Evolutionary conservation across 2,888 invertebrate species (phyloP).

Genomic region (Drosophila conformis): DNA sequence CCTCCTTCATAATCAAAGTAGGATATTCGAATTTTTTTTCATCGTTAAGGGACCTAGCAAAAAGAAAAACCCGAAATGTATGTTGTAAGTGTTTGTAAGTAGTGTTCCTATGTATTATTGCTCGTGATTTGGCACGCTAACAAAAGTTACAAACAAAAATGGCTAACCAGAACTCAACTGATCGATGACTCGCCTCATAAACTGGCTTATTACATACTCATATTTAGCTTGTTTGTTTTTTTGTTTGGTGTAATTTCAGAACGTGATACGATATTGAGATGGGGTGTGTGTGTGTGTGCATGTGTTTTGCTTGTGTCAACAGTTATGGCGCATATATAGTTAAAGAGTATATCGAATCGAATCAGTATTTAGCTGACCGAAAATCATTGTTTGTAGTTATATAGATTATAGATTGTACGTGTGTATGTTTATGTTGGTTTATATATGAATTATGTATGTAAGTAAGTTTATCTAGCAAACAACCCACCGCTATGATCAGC

Average conservation of each 20-base stretch:
- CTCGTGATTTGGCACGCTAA: conserved; percentile 48
- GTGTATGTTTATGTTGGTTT: conserved; percentile 31
- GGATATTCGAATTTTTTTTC: not conserved
- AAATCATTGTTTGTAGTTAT: conserved; percentile 43
- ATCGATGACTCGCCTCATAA: conserved; percentile 38
- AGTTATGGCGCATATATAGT: conserved; percentile 65
- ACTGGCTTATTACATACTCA: conserved; percentile 35
- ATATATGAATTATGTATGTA: conserved; percentile 17
- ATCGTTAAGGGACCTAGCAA: not conserved
- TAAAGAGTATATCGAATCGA: conserved; percentile 31
- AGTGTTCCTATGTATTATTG: conserved; percentile 57
- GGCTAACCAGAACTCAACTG: conserved; percentile 40
- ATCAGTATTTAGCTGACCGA: conserved; percentile 40
- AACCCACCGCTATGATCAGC: conserved; percentile 98
- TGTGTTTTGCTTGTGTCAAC: conserved; percentile 46
- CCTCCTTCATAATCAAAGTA: not conserved
- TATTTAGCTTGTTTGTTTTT: conserved; percentile 21
- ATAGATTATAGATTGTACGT: conserved; percentile 38
- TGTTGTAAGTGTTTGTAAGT: conserved; percentile 25
- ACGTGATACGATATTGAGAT: conserved; percentile 38
- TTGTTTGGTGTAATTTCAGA: conserved; percentile 27
- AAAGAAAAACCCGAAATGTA: not conserved
- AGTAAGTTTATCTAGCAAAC: conserved; percentile 90
- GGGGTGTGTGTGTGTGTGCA: conserved; percentile 21
- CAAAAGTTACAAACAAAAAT: conserved; percentile 11